phyloP scores from a whole-genome alignment of 2,113 vertebrate species.

The Jaculus jaculus region DNA sequence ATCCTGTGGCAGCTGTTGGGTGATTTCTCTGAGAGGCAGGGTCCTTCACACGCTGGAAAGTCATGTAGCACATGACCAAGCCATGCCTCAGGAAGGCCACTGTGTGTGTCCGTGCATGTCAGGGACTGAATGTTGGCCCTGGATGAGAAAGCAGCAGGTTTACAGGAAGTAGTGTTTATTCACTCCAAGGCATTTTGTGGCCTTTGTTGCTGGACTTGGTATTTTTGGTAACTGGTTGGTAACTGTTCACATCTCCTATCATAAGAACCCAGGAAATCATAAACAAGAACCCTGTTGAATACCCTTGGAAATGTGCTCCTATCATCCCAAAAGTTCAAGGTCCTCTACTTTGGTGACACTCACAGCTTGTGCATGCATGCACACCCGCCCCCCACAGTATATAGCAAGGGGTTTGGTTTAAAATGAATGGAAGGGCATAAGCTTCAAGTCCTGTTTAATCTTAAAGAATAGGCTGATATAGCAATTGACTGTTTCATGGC shows the following conservation, averaged over 20 bases:
- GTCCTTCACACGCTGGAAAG: neutral
- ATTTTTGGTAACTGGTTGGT: constrained; percentile 68
- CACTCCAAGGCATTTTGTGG: neutral
- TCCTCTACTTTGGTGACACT: neutral
- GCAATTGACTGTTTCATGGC: neutral
- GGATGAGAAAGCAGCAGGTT: constrained; percentile 20
- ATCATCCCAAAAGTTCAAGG: neutral
- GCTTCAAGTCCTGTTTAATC: neutral
- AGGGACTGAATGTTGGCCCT: constrained; percentile 58
- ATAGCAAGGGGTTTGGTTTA: neutral
- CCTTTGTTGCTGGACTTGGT: constrained; percentile 46
- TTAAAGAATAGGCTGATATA: neutral
- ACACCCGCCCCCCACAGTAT: neutral
- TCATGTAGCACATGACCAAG: neutral
- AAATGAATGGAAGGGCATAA: neutral
- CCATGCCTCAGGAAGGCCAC: neutral
- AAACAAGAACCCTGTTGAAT: constrained; percentile 18
- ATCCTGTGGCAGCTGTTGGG: constrained; percentile 42
- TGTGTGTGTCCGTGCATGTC: neutral
- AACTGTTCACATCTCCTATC: constrained; percentile 48
- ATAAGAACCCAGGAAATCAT: constrained; percentile 56
- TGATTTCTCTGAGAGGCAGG: constrained; percentile 61
- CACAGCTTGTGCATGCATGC: neutral
- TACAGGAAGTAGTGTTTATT: constrained; percentile 59
- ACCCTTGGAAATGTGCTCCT: constrained; percentile 9